Conservation (phyloP, 2,888 invertebrate genomes). For the Archips crataeganus region DNA sequence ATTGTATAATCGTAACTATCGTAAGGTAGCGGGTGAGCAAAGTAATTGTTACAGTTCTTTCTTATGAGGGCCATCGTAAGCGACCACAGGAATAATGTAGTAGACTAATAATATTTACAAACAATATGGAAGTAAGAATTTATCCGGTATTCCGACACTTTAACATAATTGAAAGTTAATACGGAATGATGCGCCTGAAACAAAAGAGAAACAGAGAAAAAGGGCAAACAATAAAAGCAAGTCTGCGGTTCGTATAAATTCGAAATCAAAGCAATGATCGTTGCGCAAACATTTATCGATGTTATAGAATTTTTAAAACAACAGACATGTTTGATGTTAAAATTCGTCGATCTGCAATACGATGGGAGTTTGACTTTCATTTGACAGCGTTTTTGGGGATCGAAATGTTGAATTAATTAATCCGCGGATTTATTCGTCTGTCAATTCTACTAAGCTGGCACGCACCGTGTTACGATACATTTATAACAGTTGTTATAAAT, state of each 20-base stretch:
- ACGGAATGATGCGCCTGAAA: slow-evolving; percentile 35
- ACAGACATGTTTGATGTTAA: slow-evolving; percentile 49
- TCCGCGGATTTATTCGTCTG: slow-evolving; percentile 39
- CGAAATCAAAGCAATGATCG: slow-evolving; percentile 50
- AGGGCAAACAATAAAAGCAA: slow-evolving; percentile 38
- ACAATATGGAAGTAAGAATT: slow-evolving; percentile 15
- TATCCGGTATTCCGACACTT: slow-evolving; percentile 13
- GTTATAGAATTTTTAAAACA: slow-evolving; percentile 57
- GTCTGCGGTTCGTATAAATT: slow-evolving; percentile 47
- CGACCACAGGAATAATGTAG: background rate
- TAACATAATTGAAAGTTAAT: slow-evolving; percentile 40
- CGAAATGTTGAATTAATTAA: slow-evolving; percentile 45
- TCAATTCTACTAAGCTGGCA: slow-evolving; percentile 25
- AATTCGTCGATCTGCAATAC: slow-evolving; percentile 43
- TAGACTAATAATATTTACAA: background rate
- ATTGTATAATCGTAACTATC: too few relatives aligned
- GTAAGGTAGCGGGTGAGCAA: too few relatives aligned
- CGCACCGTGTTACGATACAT: slow-evolving; percentile 17
- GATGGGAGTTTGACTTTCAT: slow-evolving; percentile 50
- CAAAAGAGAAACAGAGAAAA: slow-evolving; percentile 29
- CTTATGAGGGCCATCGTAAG: background rate
- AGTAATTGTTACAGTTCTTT: too few relatives aligned
- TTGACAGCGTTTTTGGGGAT: slow-evolving; percentile 44
- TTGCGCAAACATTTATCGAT: slow-evolving; percentile 55
- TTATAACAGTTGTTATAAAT: slow-evolving; percentile 14